Conservation (phyloP, 2,113 vertebrate species). For the Pitta sordida region DNA sequence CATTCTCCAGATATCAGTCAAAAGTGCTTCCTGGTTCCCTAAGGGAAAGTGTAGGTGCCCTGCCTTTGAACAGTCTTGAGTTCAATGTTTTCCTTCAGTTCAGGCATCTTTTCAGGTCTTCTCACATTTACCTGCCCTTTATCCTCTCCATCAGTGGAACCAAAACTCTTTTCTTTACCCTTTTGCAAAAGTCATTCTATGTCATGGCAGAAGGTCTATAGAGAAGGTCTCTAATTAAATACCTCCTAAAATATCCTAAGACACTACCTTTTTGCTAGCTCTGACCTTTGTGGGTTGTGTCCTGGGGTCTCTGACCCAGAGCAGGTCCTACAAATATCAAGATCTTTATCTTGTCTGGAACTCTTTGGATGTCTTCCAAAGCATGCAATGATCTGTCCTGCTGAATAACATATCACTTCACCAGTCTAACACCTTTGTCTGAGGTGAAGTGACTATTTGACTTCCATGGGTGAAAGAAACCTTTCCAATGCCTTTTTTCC, state of each 20-base stretch:
- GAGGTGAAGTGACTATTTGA: neutral
- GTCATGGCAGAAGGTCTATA: neutral
- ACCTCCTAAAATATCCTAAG: neutral
- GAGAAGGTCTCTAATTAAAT: neutral
- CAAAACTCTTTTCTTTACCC: neutral
- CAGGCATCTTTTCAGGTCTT: neutral
- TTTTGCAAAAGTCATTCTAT: neutral
- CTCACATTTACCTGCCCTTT: neutral
- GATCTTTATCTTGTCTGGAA: neutral
- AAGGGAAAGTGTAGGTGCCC: neutral
- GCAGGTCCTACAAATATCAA: neutral
- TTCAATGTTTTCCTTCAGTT: neutral
- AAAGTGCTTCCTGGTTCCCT: neutral
- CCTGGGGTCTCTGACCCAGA: neutral
- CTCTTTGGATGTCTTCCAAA: neutral
- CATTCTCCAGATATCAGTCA: neutral
- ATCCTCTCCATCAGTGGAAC: neutral
- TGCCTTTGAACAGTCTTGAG: neutral
- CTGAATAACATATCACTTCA: neutral
- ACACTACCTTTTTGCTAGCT: neutral
- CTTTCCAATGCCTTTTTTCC: neutral
- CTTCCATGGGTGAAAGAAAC: neutral
- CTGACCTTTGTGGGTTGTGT: neutral
- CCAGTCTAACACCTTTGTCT: neutral
- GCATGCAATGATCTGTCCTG: neutral